phyloP scores from a whole-genome alignment of 2,113 vertebrate genomes.

The Corythornis madagascariensis region DNA sequence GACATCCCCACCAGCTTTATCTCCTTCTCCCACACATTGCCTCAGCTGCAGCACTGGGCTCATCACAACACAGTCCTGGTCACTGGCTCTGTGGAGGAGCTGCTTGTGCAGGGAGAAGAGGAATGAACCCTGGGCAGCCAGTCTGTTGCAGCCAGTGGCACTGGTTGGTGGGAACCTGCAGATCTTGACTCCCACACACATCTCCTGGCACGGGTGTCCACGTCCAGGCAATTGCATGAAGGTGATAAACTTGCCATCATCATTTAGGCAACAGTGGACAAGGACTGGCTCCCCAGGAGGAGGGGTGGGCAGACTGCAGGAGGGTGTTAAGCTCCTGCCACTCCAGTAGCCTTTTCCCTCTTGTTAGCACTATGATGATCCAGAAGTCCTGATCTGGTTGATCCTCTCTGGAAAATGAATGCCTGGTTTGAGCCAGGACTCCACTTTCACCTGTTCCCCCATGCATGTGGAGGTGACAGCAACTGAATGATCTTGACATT shows the following conservation, averaged over 20 bases:
- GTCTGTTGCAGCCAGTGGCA: rapidly evolving
- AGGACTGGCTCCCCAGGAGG: too few species aligned
- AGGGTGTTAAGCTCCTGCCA: not conserved
- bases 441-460: rapidly evolving
- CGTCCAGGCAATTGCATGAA: not conserved
- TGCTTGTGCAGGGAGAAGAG: not conserved
- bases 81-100: not conserved
- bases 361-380: rapidly evolving
- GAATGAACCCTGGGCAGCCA: not conserved
- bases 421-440: not conserved
- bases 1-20: not conserved
- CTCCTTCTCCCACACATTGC: not conserved
- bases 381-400: not conserved
- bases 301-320: not conserved
- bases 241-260: not conserved
- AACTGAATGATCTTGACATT: rapidly evolving
- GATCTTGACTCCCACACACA: not conserved
- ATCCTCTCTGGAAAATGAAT: not conserved
- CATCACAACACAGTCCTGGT: not conserved
- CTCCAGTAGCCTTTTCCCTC: not conserved
- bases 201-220: not conserved
- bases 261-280: not conserved
- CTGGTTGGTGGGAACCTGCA: not conserved
- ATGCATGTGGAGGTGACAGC: not conserved
- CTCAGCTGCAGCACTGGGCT: not conserved